Base-by-base conservation (phyloP, 1,140 invertebrate genomes). In the Rhopalosiphum maidis region DNA sequence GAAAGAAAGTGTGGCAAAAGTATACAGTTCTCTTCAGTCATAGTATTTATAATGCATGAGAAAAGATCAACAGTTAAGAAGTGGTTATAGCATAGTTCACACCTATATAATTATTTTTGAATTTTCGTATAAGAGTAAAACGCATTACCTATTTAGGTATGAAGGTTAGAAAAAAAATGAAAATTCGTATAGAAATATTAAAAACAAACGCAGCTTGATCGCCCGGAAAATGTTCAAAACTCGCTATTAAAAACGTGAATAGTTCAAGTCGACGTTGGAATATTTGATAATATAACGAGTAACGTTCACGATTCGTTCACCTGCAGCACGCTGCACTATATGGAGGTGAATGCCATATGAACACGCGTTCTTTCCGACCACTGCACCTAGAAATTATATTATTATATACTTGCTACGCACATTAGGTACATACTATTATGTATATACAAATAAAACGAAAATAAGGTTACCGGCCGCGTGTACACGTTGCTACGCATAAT, bases 311-410 rank as follows among this genome's bases (percentile, higher is more conserved):
- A 68, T 68, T 68, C 60, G 15, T 68, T 68, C 60, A 68, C 60
- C 60, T n/a, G 60, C 4, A 18, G 60, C 4, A 18, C 30, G 30
- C 0, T 77, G 60, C 60, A 77, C 48, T 51, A 77, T 77, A n/a
- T n/a, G 30, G n/a, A 77, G 60, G 60, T n/a, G 60, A 77, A 77
- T 77, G 60, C 60, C 60, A 77, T n/a, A 77, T 6, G 60, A 77
- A 35, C 60, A 77, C 60, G n/a, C 60, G 60, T 77, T 77, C 60
- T 18, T 51, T 51, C 48, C 48, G 48, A 51, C 48, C 11, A 77
- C 60, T 77, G 60, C 60, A 77, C 60, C 60, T 35, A 77, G 60
- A 77, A 77, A 77, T 77, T n/a, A 77, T 77, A 77, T 77, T 77
- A 77, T 77, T 60, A 60, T 60, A 60, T 60, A 30, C 48, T 30